These are phyloP conservation scores for Apamea epomidion DNA, from an alignment of 2,888 invertebrate genomes.

Conservation along the genomic window DNA sequence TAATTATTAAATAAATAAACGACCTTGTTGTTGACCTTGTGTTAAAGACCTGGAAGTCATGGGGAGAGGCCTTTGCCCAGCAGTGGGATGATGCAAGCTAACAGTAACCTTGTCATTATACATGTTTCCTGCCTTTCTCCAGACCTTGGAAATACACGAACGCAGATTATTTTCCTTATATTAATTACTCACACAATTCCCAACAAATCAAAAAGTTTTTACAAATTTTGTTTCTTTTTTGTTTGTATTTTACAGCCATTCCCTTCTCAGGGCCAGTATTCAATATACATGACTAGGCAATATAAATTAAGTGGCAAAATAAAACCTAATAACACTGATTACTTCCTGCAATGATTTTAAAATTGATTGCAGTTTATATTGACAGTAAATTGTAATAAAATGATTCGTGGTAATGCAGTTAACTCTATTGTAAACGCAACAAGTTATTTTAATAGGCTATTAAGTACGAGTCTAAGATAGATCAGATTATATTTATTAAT, in stretches of 20 bases:
- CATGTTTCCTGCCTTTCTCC: conserved; percentile 45
- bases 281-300: conserved; percentile 18
- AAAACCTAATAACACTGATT: conserved; percentile 26
- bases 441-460: conserved; percentile 3
- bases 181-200: conserved; percentile 4
- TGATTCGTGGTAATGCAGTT: conserved; percentile 5
- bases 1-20: not conserved
- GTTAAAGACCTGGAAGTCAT: no score
- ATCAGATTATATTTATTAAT: conserved; percentile 5
- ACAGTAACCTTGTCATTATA: no score
- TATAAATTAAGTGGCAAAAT: conserved; percentile 26
- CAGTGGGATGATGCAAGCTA: no score
- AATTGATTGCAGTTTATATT: conserved; percentile 35
- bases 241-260: conserved; percentile 34
- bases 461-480: not conserved
- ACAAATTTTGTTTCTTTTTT: not conserved
- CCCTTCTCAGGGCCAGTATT: conserved; percentile 56
- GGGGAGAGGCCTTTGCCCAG: no score
- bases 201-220: conserved; percentile 5
- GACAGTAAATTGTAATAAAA: not conserved
- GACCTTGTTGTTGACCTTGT: not conserved
- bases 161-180: conserved; percentile 11
- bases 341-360: conserved; percentile 52
- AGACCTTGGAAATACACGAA: conserved; percentile 20
- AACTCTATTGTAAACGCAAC: conserved; percentile 13